Conservation (phyloP, 2,113 vertebrate genomes). For the Neogobius melanostomus region DNA sequence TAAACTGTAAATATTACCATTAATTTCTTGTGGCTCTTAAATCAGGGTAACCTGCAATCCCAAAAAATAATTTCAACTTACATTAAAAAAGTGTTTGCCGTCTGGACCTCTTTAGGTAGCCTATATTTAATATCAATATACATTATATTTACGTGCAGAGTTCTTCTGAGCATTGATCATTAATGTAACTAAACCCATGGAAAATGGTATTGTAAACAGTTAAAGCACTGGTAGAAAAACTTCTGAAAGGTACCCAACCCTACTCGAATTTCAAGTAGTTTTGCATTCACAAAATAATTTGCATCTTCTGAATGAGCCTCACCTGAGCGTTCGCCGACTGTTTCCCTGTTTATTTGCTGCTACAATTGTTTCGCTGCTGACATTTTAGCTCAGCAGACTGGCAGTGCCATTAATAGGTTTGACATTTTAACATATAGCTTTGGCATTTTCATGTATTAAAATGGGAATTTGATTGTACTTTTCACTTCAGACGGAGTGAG, state of each 20-base stretch:
- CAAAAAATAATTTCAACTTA: too few relatives aligned
- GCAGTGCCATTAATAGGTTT: conserved; percentile 69
- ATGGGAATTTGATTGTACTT: conserved; percentile 56
- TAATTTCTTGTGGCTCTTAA: too few relatives aligned
- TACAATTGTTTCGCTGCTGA: conserved; percentile 63
- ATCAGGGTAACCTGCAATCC: too few relatives aligned
- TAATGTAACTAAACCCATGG: too few relatives aligned
- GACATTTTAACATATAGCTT: conserved; percentile 75
- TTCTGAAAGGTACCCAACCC: too few relatives aligned
- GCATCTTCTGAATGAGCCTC: conserved; percentile 28
- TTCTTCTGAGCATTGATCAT: too few relatives aligned
- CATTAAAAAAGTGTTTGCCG: too few relatives aligned
- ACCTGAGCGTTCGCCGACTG: conserved; percentile 19
- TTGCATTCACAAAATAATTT: conserved; percentile 14
- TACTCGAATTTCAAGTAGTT: not conserved
- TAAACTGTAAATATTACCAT: not conserved
- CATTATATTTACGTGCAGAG: too few relatives aligned
- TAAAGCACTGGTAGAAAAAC: too few relatives aligned
- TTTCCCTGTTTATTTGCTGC: conserved; percentile 29
- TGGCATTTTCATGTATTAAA: conserved; percentile 74
- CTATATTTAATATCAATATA: too few relatives aligned
- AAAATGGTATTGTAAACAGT: too few relatives aligned
- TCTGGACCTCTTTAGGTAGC: too few relatives aligned
- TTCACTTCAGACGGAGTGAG: conserved; percentile 34
- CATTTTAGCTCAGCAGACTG: conserved; percentile 69